Base-by-base conservation (phyloP, 2,113 vertebrate species). In the Paramisgurnus dabryanus region DNA sequence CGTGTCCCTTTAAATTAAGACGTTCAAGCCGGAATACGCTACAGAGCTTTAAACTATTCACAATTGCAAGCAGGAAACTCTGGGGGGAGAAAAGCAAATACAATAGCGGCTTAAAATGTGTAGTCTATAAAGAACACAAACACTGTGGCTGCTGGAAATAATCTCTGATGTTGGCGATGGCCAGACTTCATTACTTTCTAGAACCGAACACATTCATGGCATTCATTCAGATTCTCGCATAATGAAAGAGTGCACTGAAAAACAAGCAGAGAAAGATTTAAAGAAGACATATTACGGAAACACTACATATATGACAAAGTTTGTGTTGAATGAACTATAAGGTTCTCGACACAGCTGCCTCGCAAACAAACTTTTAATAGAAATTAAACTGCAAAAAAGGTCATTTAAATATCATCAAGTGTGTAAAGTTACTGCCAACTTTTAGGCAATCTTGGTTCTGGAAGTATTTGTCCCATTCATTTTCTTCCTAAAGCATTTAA, bases 81-180 rank as follows among this genome's bases (percentile, higher is more conserved):
- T 68, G 68, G 83, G 82, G 67, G 70, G 47, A 53, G 80, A 73
- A 84, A 84, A 69, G 27, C 27, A 1, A 72, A 84, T 83, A 88
- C 80, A 88, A 88, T 86, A 76, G 71, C 80, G 67, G 74, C 79
- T 11, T 72, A 49, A 39, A 76, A 69, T 49, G 9, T 57, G 49
- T 61, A 53, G 63, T 50, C 73, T 84, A 79, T 88, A 84, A 82
- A 86, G 87, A 82, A 83, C 85, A 87, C 86, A 85, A 87, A 88
- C 67, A 82, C 82, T 87, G 78, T 63, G 57, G 63, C 50, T 79
- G 85, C 67, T 22, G 82, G 74, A 89, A 90, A 88, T 43, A 78
- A 78, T 89, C 85, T 61, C 90, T 89, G 84, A 88, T 90, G 88
- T 58, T 58, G 22, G 18, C 47, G 22, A 79, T 47, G 45, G 63